phyloP scores from a whole-genome alignment of 2,797 vertebrate species.

The Lacerta bilineata region DNA sequence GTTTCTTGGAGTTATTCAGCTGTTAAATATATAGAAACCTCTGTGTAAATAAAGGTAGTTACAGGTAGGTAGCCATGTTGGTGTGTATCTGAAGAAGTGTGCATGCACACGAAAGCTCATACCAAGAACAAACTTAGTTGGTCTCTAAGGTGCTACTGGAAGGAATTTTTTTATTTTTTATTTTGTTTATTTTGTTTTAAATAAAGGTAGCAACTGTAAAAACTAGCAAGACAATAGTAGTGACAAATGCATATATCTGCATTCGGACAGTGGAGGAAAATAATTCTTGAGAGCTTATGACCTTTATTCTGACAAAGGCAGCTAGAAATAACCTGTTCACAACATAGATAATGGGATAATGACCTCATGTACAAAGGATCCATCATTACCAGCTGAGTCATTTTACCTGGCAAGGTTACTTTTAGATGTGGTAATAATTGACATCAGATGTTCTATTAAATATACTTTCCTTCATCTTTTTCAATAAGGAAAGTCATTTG shows the following conservation, averaged over 20 bases:
- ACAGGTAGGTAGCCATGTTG: too few species aligned
- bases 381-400: slow-evolving; percentile 28
- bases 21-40: neutral
- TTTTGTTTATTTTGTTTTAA: neutral
- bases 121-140: too few species aligned
- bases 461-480: slow-evolving; percentile 17
- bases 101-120: too few species aligned
- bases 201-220: neutral
- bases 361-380: slow-evolving; percentile 38
- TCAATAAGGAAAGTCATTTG: slow-evolving; percentile 7
- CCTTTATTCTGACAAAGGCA: slow-evolving; percentile 33
- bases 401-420: slow-evolving; percentile 33
- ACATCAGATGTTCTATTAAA: slow-evolving; percentile 35
- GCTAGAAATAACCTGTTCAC: slow-evolving; percentile 39
- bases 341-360: slow-evolving; percentile 38
- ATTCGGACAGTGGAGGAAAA: slow-evolving; percentile 8
- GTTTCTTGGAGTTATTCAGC: neutral
- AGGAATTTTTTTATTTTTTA: too few species aligned
- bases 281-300: slow-evolving; percentile 19
- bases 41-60: neutral
- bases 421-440: slow-evolving; percentile 22
- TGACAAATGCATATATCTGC: slow-evolving; percentile 7
- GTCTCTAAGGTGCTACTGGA: too few species aligned
- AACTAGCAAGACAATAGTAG: neutral
- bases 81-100: too few species aligned